These are phyloP conservation scores for Melospiza georgiana DNA, from an alignment of 2,113 vertebrate genomes.

Conservation along the genomic window DNA sequence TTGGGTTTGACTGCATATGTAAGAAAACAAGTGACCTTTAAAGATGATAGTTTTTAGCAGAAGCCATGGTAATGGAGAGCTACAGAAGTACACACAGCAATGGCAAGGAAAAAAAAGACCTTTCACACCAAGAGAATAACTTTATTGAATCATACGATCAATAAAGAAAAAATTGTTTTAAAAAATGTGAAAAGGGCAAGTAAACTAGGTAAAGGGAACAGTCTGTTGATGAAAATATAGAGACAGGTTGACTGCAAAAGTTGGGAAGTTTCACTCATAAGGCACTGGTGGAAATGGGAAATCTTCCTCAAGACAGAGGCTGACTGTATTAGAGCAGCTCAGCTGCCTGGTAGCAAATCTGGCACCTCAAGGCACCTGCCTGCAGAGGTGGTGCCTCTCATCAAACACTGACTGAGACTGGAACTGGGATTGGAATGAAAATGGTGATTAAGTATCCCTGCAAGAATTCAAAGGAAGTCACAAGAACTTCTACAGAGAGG, in stretches of 20 bases:
- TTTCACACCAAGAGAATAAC: conserved; percentile 64
- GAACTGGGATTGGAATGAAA: neutral
- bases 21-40: conserved; percentile 80
- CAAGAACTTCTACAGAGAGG: neutral
- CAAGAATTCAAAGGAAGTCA: neutral
- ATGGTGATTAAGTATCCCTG: neutral
- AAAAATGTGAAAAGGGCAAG: conserved; percentile 21
- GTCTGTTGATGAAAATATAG: neutral
- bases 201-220: neutral
- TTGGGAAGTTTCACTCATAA: neutral
- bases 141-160: conserved; percentile 56
- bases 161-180: conserved; percentile 26
- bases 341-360: neutral
- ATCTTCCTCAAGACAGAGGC: neutral
- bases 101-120: conserved; percentile 51
- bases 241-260: neutral
- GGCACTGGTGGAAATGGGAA: neutral
- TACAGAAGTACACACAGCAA: conserved; percentile 36
- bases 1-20: conserved; percentile 57
- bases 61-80: conserved; percentile 56
- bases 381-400: neutral
- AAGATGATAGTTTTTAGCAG: conserved; percentile 73
- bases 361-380: neutral
- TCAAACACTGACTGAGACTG: neutral
- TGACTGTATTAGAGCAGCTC: neutral